A percentile compares a stretch with the other conserved stretches of the same genome.
These are phyloP conservation scores for Novumbra hubbsi DNA, from an alignment of 2,797 vertebrate genomes.

Conservation along the genomic window DNA sequence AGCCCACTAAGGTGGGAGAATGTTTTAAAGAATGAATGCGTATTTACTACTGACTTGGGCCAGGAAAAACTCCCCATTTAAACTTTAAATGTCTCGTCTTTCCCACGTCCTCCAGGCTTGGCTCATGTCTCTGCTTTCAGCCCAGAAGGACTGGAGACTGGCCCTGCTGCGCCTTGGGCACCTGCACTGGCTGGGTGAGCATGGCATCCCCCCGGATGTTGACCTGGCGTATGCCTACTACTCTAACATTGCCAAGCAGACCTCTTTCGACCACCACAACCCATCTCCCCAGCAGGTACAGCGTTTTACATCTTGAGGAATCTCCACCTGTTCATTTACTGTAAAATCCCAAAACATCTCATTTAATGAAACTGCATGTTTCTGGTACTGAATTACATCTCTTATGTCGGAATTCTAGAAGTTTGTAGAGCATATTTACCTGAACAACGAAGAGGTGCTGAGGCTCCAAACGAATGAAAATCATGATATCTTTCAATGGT, in stretches of 20 bases:
- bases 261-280: slow-evolving; percentile 61
- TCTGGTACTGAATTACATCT: not conserved
- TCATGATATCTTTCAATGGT: slow-evolving; percentile 80
- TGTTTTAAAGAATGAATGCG: not conserved
- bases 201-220: slow-evolving; percentile 56
- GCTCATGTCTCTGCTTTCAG: slow-evolving; percentile 72
- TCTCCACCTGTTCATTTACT: not conserved
- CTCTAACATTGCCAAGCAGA: slow-evolving; percentile 76
- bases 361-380: not conserved
- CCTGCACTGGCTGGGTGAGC: slow-evolving; percentile 70
- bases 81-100: slow-evolving; percentile 5
- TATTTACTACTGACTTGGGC: not conserved
- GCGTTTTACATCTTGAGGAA: not conserved
- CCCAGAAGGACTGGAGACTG: slow-evolving; percentile 73
- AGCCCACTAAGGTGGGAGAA: slow-evolving; percentile 65
- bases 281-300: slow-evolving; percentile 71
- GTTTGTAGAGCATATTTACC: slow-evolving; percentile 72
- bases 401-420: slow-evolving; percentile 45
- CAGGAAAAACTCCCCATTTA: not conserved
- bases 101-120: slow-evolving; percentile 64
- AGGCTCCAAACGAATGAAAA: slow-evolving; percentile 72
- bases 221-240: slow-evolving; percentile 80
- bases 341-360: not conserved
- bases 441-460: slow-evolving; percentile 72
- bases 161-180: slow-evolving; percentile 74